Evolutionary conservation across 1,140 invertebrate genomes (phyloP), one percentile per base, ranked within the genome.

Genomic region (Eupristina koningsbergeri): DNA sequence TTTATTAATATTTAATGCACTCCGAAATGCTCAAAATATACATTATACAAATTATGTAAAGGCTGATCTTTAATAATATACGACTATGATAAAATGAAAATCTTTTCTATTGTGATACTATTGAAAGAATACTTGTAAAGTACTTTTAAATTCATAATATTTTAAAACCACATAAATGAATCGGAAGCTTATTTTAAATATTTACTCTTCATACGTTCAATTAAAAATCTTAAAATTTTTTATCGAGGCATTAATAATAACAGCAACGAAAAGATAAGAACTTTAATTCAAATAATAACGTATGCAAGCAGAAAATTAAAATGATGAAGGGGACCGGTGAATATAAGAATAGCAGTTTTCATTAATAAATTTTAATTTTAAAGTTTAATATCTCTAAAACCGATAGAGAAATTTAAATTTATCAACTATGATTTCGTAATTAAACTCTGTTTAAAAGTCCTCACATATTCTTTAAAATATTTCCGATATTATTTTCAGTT

Each of bases 341-440:
- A 69, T 39, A 69, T 9, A 9, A 69, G 67, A 69, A 69, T 22
- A 69, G 11, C 34, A 69, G 5, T 39, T 39, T 26, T 39, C 15
- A 69, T 69, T 69, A 69, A 39, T 69, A 39, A 39, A 39, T 69
- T 39, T 5, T 17, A 69, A 69, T 39, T 69, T 69, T 22, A 7
- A 29, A 69, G 9, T 39, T 69, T 39, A 17, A 39, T 69, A 39
- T n/a, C 31, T 67, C 31, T n/a, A 67, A 67, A 36, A 6, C 19
- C 11, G 64, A 36, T 67, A 6, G 64, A 31, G 31, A 67, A 36
- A 67, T 31, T n/a, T 3, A 67, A n/a, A n/a, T 63, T 17, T 63
- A 63, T 63, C 7, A 63, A n/a, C 36, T 76, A 34, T n/a, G 47
- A 76, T 53, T 58, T 76, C n/a, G 7, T 76, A 76, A 76, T 76